Evolutionary conservation across 1,140 invertebrate species (phyloP).

Genomic region (Diuraphis noxia): DNA sequence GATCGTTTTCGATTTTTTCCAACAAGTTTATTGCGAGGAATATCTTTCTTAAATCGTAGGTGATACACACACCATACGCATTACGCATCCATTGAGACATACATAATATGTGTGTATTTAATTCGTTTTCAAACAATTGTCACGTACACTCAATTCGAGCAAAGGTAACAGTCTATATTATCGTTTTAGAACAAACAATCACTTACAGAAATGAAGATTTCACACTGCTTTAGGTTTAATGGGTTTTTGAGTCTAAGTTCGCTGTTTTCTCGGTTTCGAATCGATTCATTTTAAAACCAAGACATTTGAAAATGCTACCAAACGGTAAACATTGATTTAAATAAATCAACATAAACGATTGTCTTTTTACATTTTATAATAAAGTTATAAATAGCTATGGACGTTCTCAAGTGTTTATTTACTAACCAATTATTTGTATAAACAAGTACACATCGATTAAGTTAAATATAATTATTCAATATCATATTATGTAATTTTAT

Average conservation of each 20-base stretch:
- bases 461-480: not conserved
- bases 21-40: not conserved
- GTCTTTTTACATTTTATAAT: not conserved
- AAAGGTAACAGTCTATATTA: not conserved
- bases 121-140: not conserved
- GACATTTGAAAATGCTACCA: not conserved
- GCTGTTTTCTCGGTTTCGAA: not conserved
- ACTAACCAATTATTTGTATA: not conserved
- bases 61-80: not conserved
- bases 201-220: not conserved
- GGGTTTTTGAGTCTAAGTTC: not conserved
- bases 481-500: not conserved
- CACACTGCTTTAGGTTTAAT: not conserved
- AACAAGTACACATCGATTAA: not conserved
- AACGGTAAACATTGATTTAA: not conserved
- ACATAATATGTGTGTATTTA: not conserved
- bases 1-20: not conserved
- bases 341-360: slow-evolving; percentile 1
- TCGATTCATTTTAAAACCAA: not conserved
- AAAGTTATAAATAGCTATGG: not conserved
- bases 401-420: not conserved
- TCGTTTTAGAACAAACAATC: not conserved
- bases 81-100: no score
- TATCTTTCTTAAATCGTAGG: no score
- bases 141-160: not conserved